Conservation (phyloP, 2,888 invertebrate species). For the Sarcophaga variegata region DNA sequence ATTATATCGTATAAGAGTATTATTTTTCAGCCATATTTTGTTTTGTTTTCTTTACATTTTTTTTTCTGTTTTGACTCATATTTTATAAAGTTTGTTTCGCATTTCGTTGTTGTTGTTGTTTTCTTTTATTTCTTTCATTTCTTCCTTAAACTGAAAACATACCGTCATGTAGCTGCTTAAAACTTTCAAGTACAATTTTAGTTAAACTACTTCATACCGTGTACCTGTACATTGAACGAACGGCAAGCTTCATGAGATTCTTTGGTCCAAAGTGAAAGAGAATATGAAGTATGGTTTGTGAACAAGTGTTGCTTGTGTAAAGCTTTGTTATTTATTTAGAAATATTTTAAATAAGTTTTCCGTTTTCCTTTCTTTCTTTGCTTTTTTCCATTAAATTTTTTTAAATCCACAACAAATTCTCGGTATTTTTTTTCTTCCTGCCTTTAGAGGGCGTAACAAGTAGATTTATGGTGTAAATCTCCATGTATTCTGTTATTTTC, state of each 20-base stretch:
- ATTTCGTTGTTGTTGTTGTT: neutral
- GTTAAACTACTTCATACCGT: constrained; percentile 36
- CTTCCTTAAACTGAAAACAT: neutral
- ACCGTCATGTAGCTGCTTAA: constrained; percentile 53
- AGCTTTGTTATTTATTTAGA: constrained; percentile 29
- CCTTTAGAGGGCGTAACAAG: constrained; percentile 57
- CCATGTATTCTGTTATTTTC: constrained; percentile 11
- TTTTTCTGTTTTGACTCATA: no score
- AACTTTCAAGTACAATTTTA: constrained; percentile 55
- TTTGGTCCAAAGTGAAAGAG: no score
- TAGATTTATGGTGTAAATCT: constrained; percentile 55
- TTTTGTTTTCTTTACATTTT: neutral
- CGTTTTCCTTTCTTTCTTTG: constrained; percentile 31
- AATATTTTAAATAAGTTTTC: constrained; percentile 33
- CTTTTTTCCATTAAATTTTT: neutral
- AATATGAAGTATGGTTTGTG: no score
- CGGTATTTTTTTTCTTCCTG: neutral
- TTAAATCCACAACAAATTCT: neutral
- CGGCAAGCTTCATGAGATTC: neutral
- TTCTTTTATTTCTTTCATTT: neutral
- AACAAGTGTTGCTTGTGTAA: constrained; percentile 40
- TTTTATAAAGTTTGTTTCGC: no score
- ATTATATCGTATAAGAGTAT: constrained; percentile 16
- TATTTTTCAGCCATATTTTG: constrained; percentile 35
- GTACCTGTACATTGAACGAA: neutral